These are phyloP conservation scores for Crematogaster levior DNA, from an alignment of 2,888 invertebrate species.

Conservation along the genomic window DNA sequence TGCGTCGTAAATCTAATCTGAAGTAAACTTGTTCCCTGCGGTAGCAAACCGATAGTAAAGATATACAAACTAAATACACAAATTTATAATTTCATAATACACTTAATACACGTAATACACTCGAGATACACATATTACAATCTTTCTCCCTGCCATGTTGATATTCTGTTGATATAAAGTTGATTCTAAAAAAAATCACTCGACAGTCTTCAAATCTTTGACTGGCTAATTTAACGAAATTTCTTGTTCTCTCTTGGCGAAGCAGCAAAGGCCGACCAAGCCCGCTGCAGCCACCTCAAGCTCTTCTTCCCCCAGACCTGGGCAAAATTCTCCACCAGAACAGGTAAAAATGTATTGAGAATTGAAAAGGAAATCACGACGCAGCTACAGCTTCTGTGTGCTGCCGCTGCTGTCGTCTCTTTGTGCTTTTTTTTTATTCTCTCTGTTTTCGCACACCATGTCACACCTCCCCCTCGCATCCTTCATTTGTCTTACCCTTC, in stretches of 20 bases:
- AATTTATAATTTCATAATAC: background rate
- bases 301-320: slow-evolving; percentile 87
- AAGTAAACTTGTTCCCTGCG: background rate
- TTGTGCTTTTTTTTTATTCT: slow-evolving; percentile 70
- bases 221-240: slow-evolving; percentile 80
- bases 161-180: slow-evolving; percentile 33
- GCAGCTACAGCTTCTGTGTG: slow-evolving; percentile 76
- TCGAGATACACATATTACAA: slow-evolving; percentile 20
- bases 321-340: slow-evolving; percentile 87
- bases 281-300: slow-evolving; percentile 86
- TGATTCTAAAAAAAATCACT: slow-evolving; percentile 53
- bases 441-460: slow-evolving; percentile 65
- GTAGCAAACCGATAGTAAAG: background rate
- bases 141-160: slow-evolving; percentile 15
- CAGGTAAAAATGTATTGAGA: slow-evolving; percentile 86
- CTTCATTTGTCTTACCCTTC: slow-evolving; percentile 45
- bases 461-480: background rate
- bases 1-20: background rate
- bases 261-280: slow-evolving; percentile 87
- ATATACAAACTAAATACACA: slow-evolving; percentile 21
- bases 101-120: slow-evolving; percentile 4
- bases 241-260: slow-evolving; percentile 84
- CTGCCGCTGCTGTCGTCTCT: slow-evolving; percentile 71
- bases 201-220: slow-evolving; percentile 65
- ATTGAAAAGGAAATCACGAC: slow-evolving; percentile 61